Percentiles rank a stretch among this genome's conserved stretches.
phyloP scores from a whole-genome alignment of 2,888 invertebrate species.

The Campaea margaritaria region DNA sequence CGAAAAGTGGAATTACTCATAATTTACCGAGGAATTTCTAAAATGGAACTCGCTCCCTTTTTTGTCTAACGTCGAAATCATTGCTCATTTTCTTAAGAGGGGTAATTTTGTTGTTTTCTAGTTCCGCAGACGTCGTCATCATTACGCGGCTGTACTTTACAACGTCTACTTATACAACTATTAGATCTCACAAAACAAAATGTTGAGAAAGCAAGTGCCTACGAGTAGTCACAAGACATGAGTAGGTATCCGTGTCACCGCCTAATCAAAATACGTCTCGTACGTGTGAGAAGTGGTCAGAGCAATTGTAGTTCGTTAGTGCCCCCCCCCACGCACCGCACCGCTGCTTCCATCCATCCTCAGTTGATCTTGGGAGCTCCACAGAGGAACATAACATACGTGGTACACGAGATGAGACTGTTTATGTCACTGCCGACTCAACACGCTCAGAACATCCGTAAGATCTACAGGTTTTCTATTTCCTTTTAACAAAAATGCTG shows the following conservation, averaged over 20 bases:
- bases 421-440: neutral
- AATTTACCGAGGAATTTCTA: conserved; percentile 12
- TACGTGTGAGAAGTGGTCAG: conserved; percentile 25
- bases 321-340: neutral
- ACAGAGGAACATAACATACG: too few species aligned
- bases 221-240: too few species aligned
- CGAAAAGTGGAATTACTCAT: conserved; percentile 15
- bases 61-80: conserved; percentile 3
- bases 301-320: conserved; percentile 20
- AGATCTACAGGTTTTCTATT: neutral
- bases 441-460: neutral
- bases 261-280: conserved; percentile 10
- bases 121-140: neutral
- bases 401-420: too few species aligned
- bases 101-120: conserved; percentile 2
- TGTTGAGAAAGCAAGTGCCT: too few species aligned
- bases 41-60: conserved; percentile 6
- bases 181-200: too few species aligned
- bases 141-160: too few species aligned
- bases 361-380: too few species aligned
- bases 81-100: conserved; percentile 7
- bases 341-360: conserved; percentile 2
- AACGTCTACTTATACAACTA: too few species aligned
- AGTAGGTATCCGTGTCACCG: neutral
- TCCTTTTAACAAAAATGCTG: neutral